Conservation (phyloP, 2,797 vertebrate genomes). For the Hapalemur alaotrensis region DNA sequence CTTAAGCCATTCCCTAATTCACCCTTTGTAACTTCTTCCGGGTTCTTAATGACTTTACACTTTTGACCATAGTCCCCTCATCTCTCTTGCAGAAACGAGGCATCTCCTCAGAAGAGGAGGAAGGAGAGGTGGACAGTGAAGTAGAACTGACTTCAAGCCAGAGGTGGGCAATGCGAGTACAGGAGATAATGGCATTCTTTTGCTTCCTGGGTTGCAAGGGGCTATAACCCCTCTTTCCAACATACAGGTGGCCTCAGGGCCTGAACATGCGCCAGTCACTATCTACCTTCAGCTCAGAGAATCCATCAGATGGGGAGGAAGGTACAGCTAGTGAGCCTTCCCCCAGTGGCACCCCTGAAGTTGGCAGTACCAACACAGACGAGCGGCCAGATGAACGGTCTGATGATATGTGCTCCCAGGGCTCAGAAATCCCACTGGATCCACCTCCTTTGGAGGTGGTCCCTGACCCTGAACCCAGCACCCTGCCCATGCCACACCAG, state of each 20-base stretch:
- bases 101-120: constrained; percentile 95
- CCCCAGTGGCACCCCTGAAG: constrained; percentile 95
- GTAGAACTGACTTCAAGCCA: constrained; percentile 93
- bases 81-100: constrained; percentile 88
- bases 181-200: neutral
- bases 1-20: neutral
- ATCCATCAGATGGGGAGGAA: constrained; percentile 95
- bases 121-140: constrained; percentile 97
- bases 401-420: constrained; percentile 94
- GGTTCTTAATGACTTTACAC: neutral
- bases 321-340: constrained; percentile 97
- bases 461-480: constrained; percentile 87
- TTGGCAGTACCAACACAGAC: constrained; percentile 96
- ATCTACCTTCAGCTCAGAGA: constrained; percentile 97
- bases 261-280: constrained; percentile 96
- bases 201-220: neutral
- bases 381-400: constrained; percentile 94
- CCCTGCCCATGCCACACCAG: constrained; percentile 88
- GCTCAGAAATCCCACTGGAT: constrained; percentile 94
- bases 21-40: neutral
- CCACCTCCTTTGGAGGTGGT: constrained; percentile 90
- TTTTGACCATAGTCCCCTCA: neutral
- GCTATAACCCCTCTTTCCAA: neutral
- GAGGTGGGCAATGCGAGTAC: constrained; percentile 84
- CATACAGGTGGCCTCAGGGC: constrained; percentile 88